Conservation (phyloP, 2,888 invertebrate species). For the Oscheius sp. region DNA sequence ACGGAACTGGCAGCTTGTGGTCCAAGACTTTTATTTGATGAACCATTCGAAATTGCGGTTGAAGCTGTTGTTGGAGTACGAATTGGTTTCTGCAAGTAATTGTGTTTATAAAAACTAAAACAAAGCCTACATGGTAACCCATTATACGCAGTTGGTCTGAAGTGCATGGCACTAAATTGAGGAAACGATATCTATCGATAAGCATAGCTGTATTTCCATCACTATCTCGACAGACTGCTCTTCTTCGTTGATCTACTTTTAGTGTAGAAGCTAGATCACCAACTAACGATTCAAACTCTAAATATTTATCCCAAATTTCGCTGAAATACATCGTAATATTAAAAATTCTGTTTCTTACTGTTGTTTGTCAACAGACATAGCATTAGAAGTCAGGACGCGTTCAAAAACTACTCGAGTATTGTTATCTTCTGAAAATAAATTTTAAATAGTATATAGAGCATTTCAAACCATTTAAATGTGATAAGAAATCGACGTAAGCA, state of each 20-base stretch:
- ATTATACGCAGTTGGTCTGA: conserved; percentile 83
- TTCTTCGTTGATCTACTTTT: conserved; percentile 78
- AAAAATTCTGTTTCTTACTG: conserved; percentile 33
- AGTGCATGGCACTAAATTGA: conserved; percentile 92
- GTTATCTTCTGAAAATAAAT: conserved; percentile 86
- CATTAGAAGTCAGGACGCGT: conserved; percentile 89
- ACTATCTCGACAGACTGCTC: conserved; percentile 76
- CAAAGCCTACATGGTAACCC: conserved; percentile 71
- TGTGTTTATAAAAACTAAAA: background rate
- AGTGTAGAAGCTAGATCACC: conserved; percentile 95
- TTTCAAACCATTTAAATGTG: conserved; percentile 87
- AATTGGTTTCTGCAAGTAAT: conserved; percentile 4
- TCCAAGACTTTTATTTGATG: conserved; percentile 10
- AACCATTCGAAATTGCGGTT: background rate
- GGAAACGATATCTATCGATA: conserved; percentile 90
- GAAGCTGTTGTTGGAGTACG: background rate
- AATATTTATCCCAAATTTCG: conserved; percentile 96
- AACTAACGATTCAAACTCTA: conserved; percentile 98
- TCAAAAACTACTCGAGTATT: conserved; percentile 99
- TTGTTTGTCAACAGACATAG: conserved; percentile 83
- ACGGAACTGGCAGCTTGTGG: conserved; percentile 48
- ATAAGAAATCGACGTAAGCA: conserved; percentile 94
- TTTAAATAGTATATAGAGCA: background rate
- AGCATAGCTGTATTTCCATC: conserved; percentile 95
- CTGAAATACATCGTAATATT: conserved; percentile 72